A percentile compares a stretch with the other conserved stretches of the same genome.
These are phyloP conservation scores for Odocoileus virginianus DNA, from an alignment of 2,113 vertebrate species.

Conservation along the genomic window DNA sequence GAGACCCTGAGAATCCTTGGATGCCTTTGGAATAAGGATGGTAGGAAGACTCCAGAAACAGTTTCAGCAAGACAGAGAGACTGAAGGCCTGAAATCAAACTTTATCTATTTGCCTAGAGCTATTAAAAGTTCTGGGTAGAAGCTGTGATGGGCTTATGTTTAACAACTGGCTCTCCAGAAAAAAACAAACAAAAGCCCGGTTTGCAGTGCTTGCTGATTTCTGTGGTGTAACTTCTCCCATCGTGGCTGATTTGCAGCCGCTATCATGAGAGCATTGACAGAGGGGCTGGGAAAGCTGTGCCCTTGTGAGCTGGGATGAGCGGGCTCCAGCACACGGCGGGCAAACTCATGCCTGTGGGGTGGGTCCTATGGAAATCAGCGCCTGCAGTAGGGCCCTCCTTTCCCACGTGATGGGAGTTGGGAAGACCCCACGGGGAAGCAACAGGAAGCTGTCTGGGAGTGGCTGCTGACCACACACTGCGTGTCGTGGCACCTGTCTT, in stretches of 20 bases:
- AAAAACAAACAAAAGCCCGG: background rate
- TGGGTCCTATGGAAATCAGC: background rate
- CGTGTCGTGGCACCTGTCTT: background rate
- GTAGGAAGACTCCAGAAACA: background rate
- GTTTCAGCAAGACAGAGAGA: background rate
- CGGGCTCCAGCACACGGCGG: fast-evolving
- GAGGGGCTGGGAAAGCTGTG: background rate
- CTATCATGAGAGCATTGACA: background rate
- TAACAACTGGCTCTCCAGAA: background rate
- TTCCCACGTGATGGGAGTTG: fast-evolving
- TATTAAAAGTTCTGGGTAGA: background rate
- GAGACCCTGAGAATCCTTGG: background rate
- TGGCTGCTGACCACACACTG: background rate
- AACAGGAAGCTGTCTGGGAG: background rate
- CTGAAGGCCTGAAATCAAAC: background rate
- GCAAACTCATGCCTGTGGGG: fast-evolving
- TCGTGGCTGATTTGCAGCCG: background rate
- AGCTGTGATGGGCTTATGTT: background rate
- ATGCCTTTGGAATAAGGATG: background rate
- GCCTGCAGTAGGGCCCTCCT: fast-evolving
- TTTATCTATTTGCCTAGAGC: background rate
- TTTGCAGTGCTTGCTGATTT: background rate
- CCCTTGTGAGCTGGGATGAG: fast-evolving
- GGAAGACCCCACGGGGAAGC: background rate
- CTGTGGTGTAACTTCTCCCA: background rate